Percentiles rank a stretch among this genome's conserved stretches.
Conservation (phyloP, 2,797 vertebrate genomes). For the Esox lucius region DNA sequence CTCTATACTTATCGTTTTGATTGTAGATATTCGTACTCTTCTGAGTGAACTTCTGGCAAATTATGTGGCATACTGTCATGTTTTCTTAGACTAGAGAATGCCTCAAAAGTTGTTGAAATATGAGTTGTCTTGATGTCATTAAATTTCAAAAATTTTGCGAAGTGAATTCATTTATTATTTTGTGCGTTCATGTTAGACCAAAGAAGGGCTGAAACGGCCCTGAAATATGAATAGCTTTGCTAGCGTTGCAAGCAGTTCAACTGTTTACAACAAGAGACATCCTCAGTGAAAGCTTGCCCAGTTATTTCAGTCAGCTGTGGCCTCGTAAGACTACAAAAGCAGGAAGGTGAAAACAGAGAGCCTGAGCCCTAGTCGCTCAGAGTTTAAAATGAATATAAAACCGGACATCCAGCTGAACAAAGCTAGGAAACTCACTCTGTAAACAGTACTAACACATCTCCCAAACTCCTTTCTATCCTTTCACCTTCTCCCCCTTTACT, state of each 20-base stretch:
- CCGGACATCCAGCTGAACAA: conserved; percentile 28
- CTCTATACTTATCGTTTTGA: neutral
- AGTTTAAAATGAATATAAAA: neutral
- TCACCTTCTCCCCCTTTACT: neutral
- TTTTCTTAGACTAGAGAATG: neutral
- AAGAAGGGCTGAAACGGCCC: neutral
- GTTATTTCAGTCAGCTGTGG: neutral
- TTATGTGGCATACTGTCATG: neutral
- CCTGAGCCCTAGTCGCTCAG: neutral
- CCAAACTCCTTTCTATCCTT: conserved; percentile 1
- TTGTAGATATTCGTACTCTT: neutral
- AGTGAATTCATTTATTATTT: too few relatives aligned
- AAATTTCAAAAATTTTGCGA: too few relatives aligned
- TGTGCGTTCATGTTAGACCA: too few relatives aligned
- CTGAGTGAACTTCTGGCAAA: neutral
- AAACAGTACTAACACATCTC: conserved; percentile 25
- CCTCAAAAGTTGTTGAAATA: neutral
- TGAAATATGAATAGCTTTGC: neutral
- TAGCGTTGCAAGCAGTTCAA: neutral
- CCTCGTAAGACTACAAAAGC: conserved; percentile 31
- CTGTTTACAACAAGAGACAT: neutral
- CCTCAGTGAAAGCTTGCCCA: neutral
- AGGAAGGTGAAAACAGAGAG: conserved; percentile 34
- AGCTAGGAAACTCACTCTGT: conserved; percentile 24
- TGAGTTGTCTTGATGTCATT: neutral